phyloP scores from a whole-genome alignment of 2,888 invertebrate genomes.

The Zele albiditarsus region DNA sequence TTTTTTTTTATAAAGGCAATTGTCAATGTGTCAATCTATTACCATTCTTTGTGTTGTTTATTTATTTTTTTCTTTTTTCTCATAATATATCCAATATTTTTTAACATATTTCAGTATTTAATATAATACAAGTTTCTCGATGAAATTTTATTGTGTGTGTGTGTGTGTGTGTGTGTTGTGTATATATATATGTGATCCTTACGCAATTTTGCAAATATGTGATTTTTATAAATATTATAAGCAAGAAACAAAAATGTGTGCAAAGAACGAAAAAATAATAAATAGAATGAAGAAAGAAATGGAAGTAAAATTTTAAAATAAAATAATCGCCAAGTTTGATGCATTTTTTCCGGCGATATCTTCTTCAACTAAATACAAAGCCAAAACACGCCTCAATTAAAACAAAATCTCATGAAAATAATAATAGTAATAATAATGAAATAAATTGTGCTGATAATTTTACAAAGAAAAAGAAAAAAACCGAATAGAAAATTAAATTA shows the following conservation, averaged over 20 bases:
- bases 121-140: not conserved
- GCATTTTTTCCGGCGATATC: no score
- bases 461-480: not conserved
- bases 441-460: slow-evolving; percentile 7
- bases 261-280: no score
- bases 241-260: not conserved
- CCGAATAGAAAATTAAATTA: not conserved
- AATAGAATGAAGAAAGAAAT: no score
- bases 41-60: slow-evolving; percentile 51
- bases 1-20: slow-evolving; percentile 70
- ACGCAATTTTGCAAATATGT: no score
- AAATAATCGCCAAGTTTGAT: no score
- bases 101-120: not conserved
- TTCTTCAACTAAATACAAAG: not conserved
- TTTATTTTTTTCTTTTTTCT: slow-evolving; percentile 1
- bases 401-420: not conserved
- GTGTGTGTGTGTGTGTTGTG: not conserved
- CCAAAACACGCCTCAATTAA: not conserved
- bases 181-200: not conserved
- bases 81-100: slow-evolving; percentile 24
- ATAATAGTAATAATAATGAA: not conserved
- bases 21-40: slow-evolving; percentile 67
- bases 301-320: no score
- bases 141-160: not conserved
- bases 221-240: no score